These are phyloP conservation scores for Marmota monax DNA, from an alignment of 2,113 vertebrate species.

Conservation along the genomic window DNA sequence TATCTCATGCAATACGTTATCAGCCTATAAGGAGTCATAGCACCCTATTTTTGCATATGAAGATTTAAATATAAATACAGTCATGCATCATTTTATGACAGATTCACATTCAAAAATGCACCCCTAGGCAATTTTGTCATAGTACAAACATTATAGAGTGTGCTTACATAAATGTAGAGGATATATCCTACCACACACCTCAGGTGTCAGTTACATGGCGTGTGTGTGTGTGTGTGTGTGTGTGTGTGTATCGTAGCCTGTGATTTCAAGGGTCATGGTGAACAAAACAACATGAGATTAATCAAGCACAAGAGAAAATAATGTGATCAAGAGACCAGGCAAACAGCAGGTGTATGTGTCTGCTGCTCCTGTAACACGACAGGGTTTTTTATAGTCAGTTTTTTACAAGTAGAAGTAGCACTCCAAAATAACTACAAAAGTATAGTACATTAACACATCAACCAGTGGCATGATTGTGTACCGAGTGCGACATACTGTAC, in stretches of 20 bases:
- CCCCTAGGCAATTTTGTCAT: no score
- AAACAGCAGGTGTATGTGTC: background rate
- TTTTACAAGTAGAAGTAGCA: background rate
- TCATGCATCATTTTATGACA: no score
- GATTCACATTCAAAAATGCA: background rate
- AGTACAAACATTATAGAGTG: background rate
- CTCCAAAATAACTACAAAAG: background rate
- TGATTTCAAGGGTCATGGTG: background rate
- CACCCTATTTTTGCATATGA: background rate
- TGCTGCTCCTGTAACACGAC: background rate
- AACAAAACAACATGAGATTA: background rate
- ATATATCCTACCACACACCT: no score
- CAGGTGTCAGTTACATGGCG: background rate
- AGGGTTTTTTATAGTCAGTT: background rate
- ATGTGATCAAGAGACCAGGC: background rate
- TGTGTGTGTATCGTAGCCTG: background rate
- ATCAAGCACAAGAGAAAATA: background rate
- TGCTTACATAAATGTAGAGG: background rate
- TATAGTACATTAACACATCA: rapidly evolving
- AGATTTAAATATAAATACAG: background rate
- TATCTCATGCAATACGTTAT: no score
- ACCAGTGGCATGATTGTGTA: no score
- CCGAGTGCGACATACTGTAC: rapidly evolving
- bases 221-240: background rate
- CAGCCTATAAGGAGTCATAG: rapidly evolving